These are phyloP conservation scores for Polyommatus icarus DNA, from an alignment of 2,888 invertebrate genomes.

Conservation along the genomic window DNA sequence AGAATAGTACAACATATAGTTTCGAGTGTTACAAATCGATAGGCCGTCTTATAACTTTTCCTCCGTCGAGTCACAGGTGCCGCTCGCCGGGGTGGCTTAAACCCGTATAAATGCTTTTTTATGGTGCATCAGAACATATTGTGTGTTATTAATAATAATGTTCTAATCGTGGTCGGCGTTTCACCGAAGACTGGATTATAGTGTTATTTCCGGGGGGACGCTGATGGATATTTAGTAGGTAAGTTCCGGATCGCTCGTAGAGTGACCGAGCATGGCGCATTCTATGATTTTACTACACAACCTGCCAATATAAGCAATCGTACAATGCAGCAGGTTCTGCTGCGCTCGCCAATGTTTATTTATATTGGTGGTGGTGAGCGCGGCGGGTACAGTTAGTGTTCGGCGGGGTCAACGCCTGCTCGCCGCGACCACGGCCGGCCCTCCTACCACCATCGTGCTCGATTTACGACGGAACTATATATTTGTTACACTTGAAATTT, in stretches of 20 bases:
- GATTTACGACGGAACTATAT: background rate
- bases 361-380: constrained; percentile 26
- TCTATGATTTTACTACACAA: constrained; percentile 31
- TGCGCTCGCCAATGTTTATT: constrained; percentile 35
- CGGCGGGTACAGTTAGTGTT: constrained; percentile 36
- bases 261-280: constrained; percentile 44
- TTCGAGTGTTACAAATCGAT: background rate
- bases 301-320: background rate
- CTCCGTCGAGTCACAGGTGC: background rate
- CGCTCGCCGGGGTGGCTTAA: constrained; percentile 10
- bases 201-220: constrained; percentile 38
- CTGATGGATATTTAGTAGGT: constrained; percentile 70
- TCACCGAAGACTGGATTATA: constrained; percentile 32
- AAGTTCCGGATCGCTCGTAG: constrained; percentile 41
- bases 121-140: constrained; percentile 1
- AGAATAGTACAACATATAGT: constrained; percentile 1
- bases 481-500: background rate
- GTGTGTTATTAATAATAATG: constrained; percentile 6
- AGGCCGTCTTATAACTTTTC: background rate
- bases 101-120: constrained; percentile 26
- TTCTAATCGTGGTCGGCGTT: background rate
- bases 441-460: background rate
- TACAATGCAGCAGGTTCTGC: constrained; percentile 3
- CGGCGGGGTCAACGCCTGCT: constrained; percentile 45
- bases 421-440: background rate